Evolutionary conservation across 1,140 invertebrate genomes (phyloP).

Genomic region (Euborellia annulipes): DNA sequence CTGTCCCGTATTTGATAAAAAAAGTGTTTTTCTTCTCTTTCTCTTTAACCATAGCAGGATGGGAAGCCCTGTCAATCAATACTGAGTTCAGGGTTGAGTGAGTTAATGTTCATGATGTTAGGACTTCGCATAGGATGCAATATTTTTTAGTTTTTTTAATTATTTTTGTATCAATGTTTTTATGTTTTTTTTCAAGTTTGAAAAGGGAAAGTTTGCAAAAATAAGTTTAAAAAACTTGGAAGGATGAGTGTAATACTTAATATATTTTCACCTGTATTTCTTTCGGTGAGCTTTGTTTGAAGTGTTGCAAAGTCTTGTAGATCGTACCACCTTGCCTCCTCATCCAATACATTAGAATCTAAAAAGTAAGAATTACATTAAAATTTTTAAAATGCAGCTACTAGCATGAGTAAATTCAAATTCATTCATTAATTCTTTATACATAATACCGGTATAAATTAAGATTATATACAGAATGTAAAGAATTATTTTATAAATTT

Average conservation of each 20-base stretch:
- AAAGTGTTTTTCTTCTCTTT: no score
- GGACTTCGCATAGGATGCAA: neutral
- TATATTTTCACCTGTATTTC: neutral
- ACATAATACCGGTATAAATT: no score
- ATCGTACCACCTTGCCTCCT: constrained; percentile 35
- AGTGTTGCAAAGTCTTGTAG: constrained; percentile 24
- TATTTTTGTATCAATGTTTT: neutral
- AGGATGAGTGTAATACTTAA: neutral
- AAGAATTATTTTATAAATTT: no score
- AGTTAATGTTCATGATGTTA: no score
- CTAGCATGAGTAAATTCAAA: no score
- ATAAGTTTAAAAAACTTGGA: neutral
- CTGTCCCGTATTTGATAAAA: no score
- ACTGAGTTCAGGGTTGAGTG: no score
- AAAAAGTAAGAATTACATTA: constrained; percentile 7
- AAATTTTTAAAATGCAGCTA: no score
- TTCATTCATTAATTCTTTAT: no score
- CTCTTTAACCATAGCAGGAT: no score
- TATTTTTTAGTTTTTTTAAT: neutral
- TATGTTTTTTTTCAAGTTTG: neutral
- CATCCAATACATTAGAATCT: constrained; percentile 33
- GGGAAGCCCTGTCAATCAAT: no score
- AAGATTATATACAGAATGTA: no score
- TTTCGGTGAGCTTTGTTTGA: constrained; percentile 2
- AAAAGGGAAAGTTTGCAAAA: neutral